Conservation (phyloP, 2,113 vertebrate genomes). For the Prunella himalayana region DNA sequence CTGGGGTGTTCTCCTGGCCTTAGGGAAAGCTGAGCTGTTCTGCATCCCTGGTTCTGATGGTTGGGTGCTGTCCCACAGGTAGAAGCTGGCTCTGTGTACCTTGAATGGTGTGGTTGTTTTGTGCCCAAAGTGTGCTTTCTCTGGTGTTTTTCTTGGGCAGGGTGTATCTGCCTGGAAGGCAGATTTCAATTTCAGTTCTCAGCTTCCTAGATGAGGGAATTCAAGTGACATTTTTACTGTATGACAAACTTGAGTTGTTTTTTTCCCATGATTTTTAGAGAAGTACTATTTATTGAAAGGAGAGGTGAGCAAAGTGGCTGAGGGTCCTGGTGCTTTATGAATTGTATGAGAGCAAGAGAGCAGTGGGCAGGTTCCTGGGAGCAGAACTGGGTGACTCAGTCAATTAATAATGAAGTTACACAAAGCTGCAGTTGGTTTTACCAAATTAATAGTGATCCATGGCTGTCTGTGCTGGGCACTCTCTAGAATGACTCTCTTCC, state of each 20-base stretch:
- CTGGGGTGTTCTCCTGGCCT: not conserved
- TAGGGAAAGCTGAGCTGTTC: not conserved
- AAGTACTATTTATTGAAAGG: not conserved
- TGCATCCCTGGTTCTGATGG: not conserved
- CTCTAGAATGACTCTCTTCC: not conserved
- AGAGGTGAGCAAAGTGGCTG: not conserved
- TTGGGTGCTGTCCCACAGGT: not conserved
- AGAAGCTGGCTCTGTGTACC: not conserved
- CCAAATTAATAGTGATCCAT: not conserved
- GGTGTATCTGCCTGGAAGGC: not conserved
- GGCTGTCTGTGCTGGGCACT: not conserved
- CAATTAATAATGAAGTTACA: not conserved
- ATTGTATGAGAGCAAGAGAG: not conserved
- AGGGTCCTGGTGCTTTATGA: not conserved
- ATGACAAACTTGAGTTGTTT: not conserved
- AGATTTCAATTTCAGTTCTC: not conserved
- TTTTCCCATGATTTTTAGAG: not conserved
- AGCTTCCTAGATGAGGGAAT: not conserved
- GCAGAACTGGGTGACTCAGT: not conserved
- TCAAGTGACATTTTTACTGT: not conserved
- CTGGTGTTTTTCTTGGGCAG: not conserved
- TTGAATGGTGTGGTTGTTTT: not conserved
- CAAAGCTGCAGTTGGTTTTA: not conserved
- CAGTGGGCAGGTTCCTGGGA: not conserved
- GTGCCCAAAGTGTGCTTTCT: not conserved